Evolutionary conservation across 1,140 invertebrate species (phyloP).

Genomic region (Diploscapter pachys): DNA sequence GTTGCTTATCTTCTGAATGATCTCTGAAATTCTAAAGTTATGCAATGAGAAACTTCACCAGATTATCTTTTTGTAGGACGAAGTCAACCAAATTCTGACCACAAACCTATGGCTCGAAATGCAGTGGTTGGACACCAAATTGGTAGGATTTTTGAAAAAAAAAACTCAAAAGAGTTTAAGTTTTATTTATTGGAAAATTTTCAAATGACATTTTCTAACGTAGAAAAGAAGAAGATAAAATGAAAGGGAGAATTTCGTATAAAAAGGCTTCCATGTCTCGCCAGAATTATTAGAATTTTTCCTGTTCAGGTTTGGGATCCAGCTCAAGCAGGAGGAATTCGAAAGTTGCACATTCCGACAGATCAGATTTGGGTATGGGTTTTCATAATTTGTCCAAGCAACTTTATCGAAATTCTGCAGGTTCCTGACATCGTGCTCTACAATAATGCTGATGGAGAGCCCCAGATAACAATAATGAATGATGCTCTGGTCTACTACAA

Average conservation of each 20-base stretch:
- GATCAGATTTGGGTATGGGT: constrained; percentile 70
- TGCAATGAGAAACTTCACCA: no score
- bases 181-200: constrained; percentile 7
- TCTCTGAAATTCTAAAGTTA: no score
- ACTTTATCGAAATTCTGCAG: no score
- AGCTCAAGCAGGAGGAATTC: constrained; percentile 85
- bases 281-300: no score
- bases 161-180: neutral
- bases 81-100: constrained; percentile 93
- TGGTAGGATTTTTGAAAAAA: constrained; percentile 60
- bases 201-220: constrained; percentile 63
- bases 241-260: no score
- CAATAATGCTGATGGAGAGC: constrained; percentile 64
- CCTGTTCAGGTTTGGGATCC: constrained; percentile 76
- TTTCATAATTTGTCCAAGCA: no score
- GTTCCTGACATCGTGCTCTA: constrained; percentile 71
- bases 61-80: constrained; percentile 68
- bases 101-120: constrained; percentile 93
- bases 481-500: constrained; percentile 71
- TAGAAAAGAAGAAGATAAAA: constrained; percentile 90
- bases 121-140: constrained; percentile 85
- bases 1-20: neutral
- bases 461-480: constrained; percentile 64
- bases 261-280: no score
- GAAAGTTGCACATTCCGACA: constrained; percentile 68